Conservation (phyloP, 1,140 invertebrate genomes). For the Heliconius hermathena region DNA sequence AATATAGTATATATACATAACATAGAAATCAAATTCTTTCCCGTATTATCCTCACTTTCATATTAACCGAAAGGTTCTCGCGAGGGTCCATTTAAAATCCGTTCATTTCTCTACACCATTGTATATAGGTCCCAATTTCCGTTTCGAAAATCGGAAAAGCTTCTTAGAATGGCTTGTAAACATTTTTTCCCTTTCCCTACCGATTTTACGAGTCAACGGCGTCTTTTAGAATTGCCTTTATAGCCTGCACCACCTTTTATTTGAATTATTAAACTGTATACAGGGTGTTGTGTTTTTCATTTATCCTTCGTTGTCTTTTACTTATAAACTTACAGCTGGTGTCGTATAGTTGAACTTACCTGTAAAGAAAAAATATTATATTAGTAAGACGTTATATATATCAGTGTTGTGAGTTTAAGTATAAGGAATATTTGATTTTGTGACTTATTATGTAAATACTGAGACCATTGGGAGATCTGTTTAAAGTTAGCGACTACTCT, state of each 20-base stretch:
- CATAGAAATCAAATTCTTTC: neutral
- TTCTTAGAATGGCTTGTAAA: constrained; percentile 58
- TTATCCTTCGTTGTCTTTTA: constrained; percentile 15
- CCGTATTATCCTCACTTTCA: constrained; percentile 4
- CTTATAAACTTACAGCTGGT: constrained; percentile 23
- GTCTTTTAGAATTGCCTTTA: constrained; percentile 65
- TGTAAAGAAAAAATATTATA: constrained; percentile 44
- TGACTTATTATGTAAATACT: too few species aligned
- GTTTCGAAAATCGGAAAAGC: constrained; percentile 42
- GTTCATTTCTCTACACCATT: constrained; percentile 41
- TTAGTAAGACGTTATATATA: neutral
- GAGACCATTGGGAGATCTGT: too few species aligned
- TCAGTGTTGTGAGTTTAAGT: neutral
- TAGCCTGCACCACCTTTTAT: constrained; percentile 49
- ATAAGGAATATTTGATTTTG: too few species aligned
- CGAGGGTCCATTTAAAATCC: constrained; percentile 40
- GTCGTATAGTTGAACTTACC: constrained; percentile 46
- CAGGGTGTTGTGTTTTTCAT: constrained; percentile 24
- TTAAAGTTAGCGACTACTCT: too few species aligned
- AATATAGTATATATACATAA: neutral
- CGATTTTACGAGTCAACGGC: constrained; percentile 62
- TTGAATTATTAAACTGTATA: constrained; percentile 65
- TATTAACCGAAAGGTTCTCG: constrained; percentile 32
- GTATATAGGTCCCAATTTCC: constrained; percentile 49
- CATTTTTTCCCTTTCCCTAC: constrained; percentile 58